Base-by-base conservation (phyloP, 2,888 invertebrate genomes). In the Limenitis camilla region DNA sequence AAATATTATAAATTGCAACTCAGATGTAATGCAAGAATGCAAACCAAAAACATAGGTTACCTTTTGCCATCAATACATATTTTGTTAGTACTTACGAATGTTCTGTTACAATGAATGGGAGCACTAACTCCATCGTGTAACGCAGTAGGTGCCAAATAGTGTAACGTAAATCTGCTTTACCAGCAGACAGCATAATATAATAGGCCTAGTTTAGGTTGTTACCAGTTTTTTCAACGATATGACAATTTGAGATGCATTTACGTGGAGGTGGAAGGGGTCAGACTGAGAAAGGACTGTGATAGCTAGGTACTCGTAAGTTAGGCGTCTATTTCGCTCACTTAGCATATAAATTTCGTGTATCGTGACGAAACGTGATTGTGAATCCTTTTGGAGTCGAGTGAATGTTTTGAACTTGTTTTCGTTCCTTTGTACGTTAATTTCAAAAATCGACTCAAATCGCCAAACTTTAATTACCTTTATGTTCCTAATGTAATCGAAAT, bases 251-350 rank as follows among this genome's bases (percentile, higher is more conserved):
- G 74, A 81, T 79, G 83, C 86, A 83, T 85, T 86, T 84, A 83
- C 68, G 63, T 65, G 84, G 81, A 82, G 69, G 64, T 65, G 85
- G 82, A 81, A 86, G 78, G 84, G 85, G 81, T 84, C 86, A 82
- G 87, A 87, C 87, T 87, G 87, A 87, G 82, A 81, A 79, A 80
- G 87, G 86, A 87, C 87, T 87, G 87, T 87, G 87, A 87, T 87
- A 87, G 84, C 75, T 81, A 83, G 82, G 66, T 85, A 19, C 19
- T 19, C 19, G 19, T 19, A 87, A 76, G 83, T 82, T 83, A 87
- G 80, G 76, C 72, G 75, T 77, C 72, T 78, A 74, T 73, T 73
- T 76, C 85, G 82, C 86, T 85, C 84, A 81, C 73, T 83, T 83
- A 83, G 84, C 76, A 78, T 78, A 76, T 76, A 80, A 79, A 76